Conservation (phyloP, 1,140 invertebrate genomes). For the Pachypeltis micranthus region DNA sequence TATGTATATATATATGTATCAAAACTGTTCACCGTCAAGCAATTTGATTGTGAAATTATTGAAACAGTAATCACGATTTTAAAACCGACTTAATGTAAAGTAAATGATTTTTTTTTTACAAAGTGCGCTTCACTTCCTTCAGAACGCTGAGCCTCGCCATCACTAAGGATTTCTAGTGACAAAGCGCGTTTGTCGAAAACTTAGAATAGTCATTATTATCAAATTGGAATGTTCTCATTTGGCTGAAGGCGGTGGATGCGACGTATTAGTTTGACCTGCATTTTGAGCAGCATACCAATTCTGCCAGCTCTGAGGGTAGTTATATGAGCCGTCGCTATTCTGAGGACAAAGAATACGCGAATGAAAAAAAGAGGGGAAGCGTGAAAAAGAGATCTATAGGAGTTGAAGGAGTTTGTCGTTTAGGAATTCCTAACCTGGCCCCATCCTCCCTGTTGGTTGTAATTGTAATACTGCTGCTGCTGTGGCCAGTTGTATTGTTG, state of each 20-base stretch:
- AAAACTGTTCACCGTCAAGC: too few relatives aligned
- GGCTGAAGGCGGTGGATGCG: constrained; percentile 5
- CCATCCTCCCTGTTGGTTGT: constrained; percentile 10
- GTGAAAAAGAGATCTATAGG: background rate
- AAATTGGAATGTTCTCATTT: constrained; percentile 14
- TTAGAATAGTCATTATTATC: too few relatives aligned
- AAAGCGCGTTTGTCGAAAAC: too few relatives aligned
- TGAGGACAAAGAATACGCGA: constrained; percentile 9
- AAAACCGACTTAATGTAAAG: too few relatives aligned
- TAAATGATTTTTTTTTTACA: too few relatives aligned
- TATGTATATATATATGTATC: too few relatives aligned
- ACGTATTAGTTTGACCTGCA: constrained; percentile 3
- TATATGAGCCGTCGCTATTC: constrained; percentile 20
- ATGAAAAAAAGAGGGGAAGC: background rate
- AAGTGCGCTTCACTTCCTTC: too few relatives aligned
- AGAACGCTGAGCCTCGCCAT: too few relatives aligned
- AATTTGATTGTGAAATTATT: too few relatives aligned
- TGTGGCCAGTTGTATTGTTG: background rate
- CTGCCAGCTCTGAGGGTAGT: constrained; percentile 19
- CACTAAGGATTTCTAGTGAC: too few relatives aligned
- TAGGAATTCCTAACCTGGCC: background rate
- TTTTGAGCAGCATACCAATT: constrained; percentile 11
- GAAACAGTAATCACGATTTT: too few relatives aligned
- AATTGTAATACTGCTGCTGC: constrained; percentile 6
- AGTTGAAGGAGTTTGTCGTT: background rate